These are phyloP conservation scores for Pheosia gnoma DNA, from an alignment of 2,888 invertebrate genomes.

Conservation along the genomic window DNA sequence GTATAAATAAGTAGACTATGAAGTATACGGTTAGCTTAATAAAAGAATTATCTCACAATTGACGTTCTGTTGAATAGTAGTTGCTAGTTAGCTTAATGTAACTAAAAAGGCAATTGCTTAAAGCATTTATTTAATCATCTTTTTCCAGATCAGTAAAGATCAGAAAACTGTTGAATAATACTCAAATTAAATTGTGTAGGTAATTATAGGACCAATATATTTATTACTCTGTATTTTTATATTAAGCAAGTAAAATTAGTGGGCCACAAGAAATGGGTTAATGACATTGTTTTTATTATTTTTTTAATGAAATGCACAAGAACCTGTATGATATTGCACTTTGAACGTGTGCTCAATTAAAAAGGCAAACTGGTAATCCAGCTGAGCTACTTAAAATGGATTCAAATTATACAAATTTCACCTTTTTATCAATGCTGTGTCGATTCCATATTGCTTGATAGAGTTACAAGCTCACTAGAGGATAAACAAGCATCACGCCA, in stretches of 20 bases:
- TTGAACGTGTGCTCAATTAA: slow-evolving; percentile 24
- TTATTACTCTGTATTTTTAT: no score
- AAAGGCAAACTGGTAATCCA: slow-evolving; percentile 34
- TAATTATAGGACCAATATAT: no score
- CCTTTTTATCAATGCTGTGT: slow-evolving; percentile 43
- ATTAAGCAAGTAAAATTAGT: neutral
- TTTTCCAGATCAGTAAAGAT: no score
- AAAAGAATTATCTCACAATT: no score
- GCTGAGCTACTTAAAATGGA: slow-evolving; percentile 23
- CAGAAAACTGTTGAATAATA: no score
- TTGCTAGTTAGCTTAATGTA: no score
- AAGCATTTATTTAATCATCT: no score
- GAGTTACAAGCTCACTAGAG: slow-evolving; percentile 34
- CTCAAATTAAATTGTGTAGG: no score
- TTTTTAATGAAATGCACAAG: slow-evolving; percentile 19
- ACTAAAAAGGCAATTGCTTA: no score
- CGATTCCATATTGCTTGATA: slow-evolving; percentile 49
- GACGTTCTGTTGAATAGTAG: no score
- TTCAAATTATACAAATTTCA: slow-evolving; percentile 40
- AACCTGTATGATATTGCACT: slow-evolving; percentile 29
- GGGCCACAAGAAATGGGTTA: neutral
- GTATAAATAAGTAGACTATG: no score
- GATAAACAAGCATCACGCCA: slow-evolving; percentile 68
- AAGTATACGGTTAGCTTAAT: no score
- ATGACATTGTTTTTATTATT: neutral